Conservation (phyloP, 2,113 vertebrate genomes). For the Macheiramphus alcinus region DNA sequence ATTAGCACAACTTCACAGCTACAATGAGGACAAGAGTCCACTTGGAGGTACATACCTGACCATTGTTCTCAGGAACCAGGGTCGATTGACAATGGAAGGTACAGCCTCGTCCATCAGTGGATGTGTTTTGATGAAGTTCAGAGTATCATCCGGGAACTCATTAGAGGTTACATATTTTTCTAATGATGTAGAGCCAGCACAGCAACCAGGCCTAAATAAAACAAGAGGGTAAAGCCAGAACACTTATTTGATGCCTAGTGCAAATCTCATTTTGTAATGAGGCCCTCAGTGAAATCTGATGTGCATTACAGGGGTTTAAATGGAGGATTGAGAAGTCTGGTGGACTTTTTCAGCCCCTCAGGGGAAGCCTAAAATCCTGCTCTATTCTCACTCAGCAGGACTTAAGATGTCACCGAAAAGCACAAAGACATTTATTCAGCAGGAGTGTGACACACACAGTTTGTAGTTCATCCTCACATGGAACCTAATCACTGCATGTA, state of each 20-base stretch:
- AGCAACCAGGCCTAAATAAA: slow-evolving; percentile 87
- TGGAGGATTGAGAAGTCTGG: not conserved
- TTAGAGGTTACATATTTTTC: slow-evolving; percentile 91
- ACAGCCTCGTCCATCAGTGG: slow-evolving; percentile 98
- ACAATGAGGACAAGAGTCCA: not conserved
- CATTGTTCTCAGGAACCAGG: slow-evolving; percentile 98
- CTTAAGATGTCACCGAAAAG: not conserved
- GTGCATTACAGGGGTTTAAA: not conserved
- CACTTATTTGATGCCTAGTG: not conserved
- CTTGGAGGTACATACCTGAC: slow-evolving; percentile 82
- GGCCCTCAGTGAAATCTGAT: not conserved
- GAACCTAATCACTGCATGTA: not conserved
- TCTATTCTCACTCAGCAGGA: not conserved
- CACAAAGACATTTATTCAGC: not conserved
- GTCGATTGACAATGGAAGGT: slow-evolving; percentile 89
- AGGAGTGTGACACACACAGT: not conserved
- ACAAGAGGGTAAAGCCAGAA: not conserved
- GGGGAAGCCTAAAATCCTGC: not conserved
- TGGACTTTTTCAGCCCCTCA: not conserved
- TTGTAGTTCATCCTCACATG: not conserved
- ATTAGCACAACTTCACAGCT: not conserved
- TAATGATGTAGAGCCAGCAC: slow-evolving; percentile 84
- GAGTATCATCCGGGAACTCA: slow-evolving; percentile 95
- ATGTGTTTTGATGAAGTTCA: slow-evolving; percentile 99
- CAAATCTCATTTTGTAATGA: slow-evolving; percentile 18